Evolutionary conservation across 2,113 vertebrate genomes (phyloP).

Genomic region (Psilopsiagon aymara): DNA sequence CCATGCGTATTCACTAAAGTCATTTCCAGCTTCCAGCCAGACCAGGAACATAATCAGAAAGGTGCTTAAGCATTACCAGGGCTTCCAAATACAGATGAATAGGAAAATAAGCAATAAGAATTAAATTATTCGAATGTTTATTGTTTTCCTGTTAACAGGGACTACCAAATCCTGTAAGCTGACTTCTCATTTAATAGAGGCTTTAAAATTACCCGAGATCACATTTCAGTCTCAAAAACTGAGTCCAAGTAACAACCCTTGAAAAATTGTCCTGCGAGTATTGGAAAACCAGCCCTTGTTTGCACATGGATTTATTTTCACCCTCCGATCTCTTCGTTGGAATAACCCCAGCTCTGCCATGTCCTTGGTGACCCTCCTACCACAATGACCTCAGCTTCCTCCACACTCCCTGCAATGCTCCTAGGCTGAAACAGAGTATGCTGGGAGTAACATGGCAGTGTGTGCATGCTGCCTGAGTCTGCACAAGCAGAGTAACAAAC

Average conservation of each 20-base stretch:
- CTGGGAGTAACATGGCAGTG: fast-evolving
- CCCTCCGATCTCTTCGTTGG: not conserved
- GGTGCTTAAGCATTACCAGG: not conserved
- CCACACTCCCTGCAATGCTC: not conserved
- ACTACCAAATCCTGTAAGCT: not conserved
- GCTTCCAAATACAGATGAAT: not conserved
- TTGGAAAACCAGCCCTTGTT: not conserved
- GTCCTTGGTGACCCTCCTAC: not conserved
- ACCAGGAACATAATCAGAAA: not conserved
- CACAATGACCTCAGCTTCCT: not conserved
- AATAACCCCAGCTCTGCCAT: not conserved
- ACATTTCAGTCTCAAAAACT: not conserved
- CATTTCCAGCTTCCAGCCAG: not conserved
- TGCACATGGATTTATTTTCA: not conserved
- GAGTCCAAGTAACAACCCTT: not conserved
- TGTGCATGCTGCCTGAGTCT: not conserved
- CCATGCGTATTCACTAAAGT: not conserved
- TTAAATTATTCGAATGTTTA: not conserved
- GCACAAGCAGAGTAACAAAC: fast-evolving
- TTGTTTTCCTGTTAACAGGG: not conserved
- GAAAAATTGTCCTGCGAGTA: not conserved
- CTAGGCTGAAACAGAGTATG: fast-evolving
- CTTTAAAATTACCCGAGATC: not conserved
- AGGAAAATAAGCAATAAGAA: slow-evolving; percentile 15
- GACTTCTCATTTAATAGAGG: not conserved